Percentiles rank a stretch among this genome's conserved stretches.
phyloP scores from a whole-genome alignment of 1,140 invertebrate genomes.

The Ctenoplectra terminalis region DNA sequence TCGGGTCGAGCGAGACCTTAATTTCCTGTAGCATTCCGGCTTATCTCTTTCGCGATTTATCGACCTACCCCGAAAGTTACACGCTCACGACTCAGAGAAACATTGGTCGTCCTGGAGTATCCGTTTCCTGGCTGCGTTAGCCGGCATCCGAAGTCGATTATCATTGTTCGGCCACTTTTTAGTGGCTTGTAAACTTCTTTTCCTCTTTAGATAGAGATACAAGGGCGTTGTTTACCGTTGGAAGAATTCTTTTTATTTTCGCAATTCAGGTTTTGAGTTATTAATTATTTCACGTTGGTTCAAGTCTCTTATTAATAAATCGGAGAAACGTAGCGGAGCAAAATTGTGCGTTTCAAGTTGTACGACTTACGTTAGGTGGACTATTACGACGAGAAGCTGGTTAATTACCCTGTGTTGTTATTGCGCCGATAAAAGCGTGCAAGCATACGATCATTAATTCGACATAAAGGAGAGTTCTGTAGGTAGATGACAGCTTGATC shows the following conservation, averaged over 20 bases:
- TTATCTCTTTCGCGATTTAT: slow-evolving; percentile 72
- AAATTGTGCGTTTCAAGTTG: background rate
- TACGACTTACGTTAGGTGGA: background rate
- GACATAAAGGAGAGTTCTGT: background rate
- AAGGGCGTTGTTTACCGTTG: background rate
- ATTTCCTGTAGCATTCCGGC: slow-evolving; percentile 68
- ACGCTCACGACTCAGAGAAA: slow-evolving; percentile 29
- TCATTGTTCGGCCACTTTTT: slow-evolving; percentile 9
- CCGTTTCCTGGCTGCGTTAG: slow-evolving; percentile 28
- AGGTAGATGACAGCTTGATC: background rate
- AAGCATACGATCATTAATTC: background rate
- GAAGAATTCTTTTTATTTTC: no score
- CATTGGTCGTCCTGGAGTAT: slow-evolving; percentile 23
- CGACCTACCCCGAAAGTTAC: slow-evolving; percentile 53
- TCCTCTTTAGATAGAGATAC: background rate
- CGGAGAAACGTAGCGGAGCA: no score
- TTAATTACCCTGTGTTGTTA: background rate
- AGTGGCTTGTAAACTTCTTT: background rate
- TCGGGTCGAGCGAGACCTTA: slow-evolving; percentile 63
- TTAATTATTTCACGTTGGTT: no score
- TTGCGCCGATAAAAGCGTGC: background rate
- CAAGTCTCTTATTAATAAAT: no score
- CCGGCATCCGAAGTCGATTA: slow-evolving; percentile 2
- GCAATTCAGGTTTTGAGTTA: no score
- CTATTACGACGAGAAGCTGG: no score